Conservation (phyloP, 2,797 vertebrate genomes). For the Takifugu ocellatus region DNA sequence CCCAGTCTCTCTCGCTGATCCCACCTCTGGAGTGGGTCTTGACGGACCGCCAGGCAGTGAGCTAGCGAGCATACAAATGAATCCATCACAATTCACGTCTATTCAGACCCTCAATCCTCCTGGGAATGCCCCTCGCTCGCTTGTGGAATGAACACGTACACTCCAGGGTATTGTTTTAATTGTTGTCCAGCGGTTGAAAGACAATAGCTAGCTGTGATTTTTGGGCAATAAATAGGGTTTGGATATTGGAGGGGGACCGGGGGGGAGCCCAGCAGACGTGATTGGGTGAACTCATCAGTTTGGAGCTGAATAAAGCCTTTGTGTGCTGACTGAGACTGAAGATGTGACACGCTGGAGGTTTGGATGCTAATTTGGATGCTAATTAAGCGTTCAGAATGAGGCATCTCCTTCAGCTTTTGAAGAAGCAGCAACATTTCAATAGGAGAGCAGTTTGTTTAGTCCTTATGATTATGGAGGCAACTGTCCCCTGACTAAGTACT, state of each 20-base stretch:
- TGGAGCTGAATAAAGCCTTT: slow-evolving; percentile 11
- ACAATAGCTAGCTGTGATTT: slow-evolving; percentile 30
- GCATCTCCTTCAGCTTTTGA: not conserved
- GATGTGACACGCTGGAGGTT: slow-evolving; percentile 1
- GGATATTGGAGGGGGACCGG: slow-evolving; percentile 9
- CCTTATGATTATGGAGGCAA: not conserved
- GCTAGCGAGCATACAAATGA: slow-evolving; percentile 57
- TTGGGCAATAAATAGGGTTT: slow-evolving; percentile 9
- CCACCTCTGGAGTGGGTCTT: slow-evolving; percentile 56
- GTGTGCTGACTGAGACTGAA: slow-evolving; percentile 7
- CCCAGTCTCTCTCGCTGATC: slow-evolving; percentile 40
- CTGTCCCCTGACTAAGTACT: not conserved
- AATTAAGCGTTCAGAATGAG: not conserved
- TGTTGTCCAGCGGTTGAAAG: slow-evolving; percentile 19
- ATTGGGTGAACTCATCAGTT: slow-evolving; percentile 4
- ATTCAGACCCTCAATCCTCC: slow-evolving; percentile 51
- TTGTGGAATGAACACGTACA: slow-evolving; percentile 49
- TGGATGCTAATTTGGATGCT: slow-evolving; percentile 1
- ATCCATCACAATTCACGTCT: slow-evolving; percentile 58
- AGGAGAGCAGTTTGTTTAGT: too few relatives aligned
- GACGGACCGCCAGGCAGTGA: slow-evolving; percentile 42
- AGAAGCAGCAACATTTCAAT: not conserved
- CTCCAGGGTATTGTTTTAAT: slow-evolving; percentile 58
- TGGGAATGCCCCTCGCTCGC: slow-evolving; percentile 46
- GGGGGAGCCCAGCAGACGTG: slow-evolving; percentile 5